Percentiles rank a stretch among this genome's conserved stretches.
These are phyloP conservation scores for Lordiphosa fenestrarum DNA, from an alignment of 2,888 invertebrate genomes.

Conservation along the genomic window DNA sequence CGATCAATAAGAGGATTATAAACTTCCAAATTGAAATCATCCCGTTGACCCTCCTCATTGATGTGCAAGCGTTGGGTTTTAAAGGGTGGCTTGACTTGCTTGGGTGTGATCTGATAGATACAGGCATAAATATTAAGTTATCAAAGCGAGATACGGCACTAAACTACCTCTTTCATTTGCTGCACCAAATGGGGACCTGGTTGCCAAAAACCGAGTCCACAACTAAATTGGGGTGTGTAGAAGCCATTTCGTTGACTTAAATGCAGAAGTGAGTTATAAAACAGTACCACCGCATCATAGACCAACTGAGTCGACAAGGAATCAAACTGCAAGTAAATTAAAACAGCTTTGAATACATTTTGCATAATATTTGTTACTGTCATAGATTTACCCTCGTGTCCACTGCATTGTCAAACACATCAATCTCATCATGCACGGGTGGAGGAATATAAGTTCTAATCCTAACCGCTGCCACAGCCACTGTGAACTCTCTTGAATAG, in stretches of 20 bases:
- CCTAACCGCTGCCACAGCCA: slow-evolving; percentile 54
- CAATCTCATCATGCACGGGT: slow-evolving; percentile 63
- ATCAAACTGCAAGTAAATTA: slow-evolving; percentile 34
- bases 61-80: slow-evolving; percentile 83
- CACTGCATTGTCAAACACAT: slow-evolving; percentile 57
- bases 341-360: neutral
- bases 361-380: neutral
- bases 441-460: slow-evolving; percentile 66
- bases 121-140: neutral
- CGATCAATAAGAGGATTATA: slow-evolving; percentile 79
- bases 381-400: slow-evolving; percentile 38
- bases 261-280: slow-evolving; percentile 89
- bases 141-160: neutral
- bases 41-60: slow-evolving; percentile 83
- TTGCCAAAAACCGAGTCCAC: slow-evolving; percentile 79
- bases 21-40: slow-evolving; percentile 81
- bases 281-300: slow-evolving; percentile 96
- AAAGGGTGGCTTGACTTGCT: slow-evolving; percentile 82
- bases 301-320: slow-evolving; percentile 82
- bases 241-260: slow-evolving; percentile 45
- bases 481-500: slow-evolving; percentile 62
- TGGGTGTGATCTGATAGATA: slow-evolving; percentile 82
- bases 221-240: slow-evolving; percentile 59
- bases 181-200: slow-evolving; percentile 84
- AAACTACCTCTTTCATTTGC: slow-evolving; percentile 83